Evolutionary conservation across 2,797 vertebrate genomes (phyloP).

Genomic region (Microctenopoma steveboyesi): DNA sequence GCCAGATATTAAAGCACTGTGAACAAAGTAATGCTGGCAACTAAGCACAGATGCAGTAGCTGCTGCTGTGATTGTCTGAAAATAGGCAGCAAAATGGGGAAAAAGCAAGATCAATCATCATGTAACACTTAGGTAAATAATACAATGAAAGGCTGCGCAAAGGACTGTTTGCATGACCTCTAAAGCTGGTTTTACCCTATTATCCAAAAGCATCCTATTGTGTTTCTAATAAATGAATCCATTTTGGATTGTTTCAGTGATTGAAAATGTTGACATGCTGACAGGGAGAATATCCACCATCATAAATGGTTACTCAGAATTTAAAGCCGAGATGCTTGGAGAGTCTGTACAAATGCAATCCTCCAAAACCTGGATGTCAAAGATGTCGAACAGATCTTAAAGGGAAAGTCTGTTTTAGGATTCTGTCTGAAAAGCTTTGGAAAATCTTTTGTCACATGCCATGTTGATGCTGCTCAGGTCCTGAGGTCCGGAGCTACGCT

Average conservation of each 20-base stretch:
- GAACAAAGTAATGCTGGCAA: conserved; percentile 48
- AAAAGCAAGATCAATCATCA: background rate
- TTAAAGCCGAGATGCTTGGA: background rate
- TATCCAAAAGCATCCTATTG: background rate
- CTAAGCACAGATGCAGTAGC: conserved; percentile 24
- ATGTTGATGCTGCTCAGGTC: background rate
- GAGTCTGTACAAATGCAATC: background rate
- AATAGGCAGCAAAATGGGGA: background rate
- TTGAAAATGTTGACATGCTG: background rate
- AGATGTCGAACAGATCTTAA: background rate
- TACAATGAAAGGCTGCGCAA: background rate
- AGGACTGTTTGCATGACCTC: background rate
- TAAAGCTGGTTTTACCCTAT: background rate
- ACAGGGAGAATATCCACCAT: background rate
- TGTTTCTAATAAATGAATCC: background rate
- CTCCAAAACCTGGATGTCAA: background rate
- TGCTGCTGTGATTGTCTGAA: background rate
- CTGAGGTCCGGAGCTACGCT: background rate
- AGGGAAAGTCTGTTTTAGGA: background rate
- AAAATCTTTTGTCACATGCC: background rate
- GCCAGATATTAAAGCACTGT: conserved; percentile 19
- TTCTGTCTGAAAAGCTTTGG: background rate
- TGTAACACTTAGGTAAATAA: too few relatives aligned
- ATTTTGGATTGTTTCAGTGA: conserved; percentile 3
- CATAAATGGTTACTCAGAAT: background rate